A percentile compares a stretch with the other conserved stretches of the same genome.
These are phyloP conservation scores for Sciaenops ocellatus DNA, from an alignment of 2,797 vertebrate genomes.

Conservation along the genomic window DNA sequence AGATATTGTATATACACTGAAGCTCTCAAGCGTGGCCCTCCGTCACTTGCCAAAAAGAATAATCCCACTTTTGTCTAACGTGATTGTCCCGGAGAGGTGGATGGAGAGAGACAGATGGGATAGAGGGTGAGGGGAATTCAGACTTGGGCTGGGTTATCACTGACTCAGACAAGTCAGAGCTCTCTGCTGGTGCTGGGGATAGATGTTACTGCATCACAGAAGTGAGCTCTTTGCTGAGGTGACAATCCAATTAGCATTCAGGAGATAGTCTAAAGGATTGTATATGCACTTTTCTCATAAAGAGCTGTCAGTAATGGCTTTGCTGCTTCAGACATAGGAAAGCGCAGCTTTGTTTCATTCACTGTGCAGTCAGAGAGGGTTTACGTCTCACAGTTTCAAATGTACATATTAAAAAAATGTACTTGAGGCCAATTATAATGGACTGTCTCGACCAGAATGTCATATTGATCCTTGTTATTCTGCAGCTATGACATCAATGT, in stretches of 20 bases:
- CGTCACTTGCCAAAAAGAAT: slow-evolving; percentile 58
- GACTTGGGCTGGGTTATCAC: slow-evolving; percentile 48
- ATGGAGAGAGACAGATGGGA: slow-evolving; percentile 51
- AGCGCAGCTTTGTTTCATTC: slow-evolving; percentile 37
- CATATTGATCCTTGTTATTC: slow-evolving; percentile 45
- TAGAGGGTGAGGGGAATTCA: slow-evolving; percentile 5
- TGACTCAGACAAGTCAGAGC: slow-evolving; percentile 49
- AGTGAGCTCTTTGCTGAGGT: slow-evolving; percentile 44
- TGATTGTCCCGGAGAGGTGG: slow-evolving; percentile 49
- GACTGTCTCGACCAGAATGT: slow-evolving; percentile 38
- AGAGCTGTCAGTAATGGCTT: slow-evolving; percentile 42
- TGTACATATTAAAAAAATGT: slow-evolving; percentile 6
- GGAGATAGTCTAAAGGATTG: slow-evolving; percentile 33
- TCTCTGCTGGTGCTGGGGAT: slow-evolving; percentile 26
- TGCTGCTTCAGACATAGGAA: slow-evolving; percentile 26
- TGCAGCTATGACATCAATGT: slow-evolving; percentile 44
- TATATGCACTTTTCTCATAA: slow-evolving; percentile 28
- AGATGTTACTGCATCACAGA: slow-evolving; percentile 51
- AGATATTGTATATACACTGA: slow-evolving; percentile 27
- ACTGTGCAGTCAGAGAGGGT: slow-evolving; percentile 13
- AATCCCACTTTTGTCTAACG: slow-evolving; percentile 50
- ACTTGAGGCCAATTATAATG: slow-evolving; percentile 53
- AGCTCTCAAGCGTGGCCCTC: slow-evolving; percentile 35
- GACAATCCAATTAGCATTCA: slow-evolving; percentile 64
- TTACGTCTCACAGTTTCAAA: slow-evolving; percentile 16